These are phyloP conservation scores for Hyperopisus bebe DNA, from an alignment of 2,113 vertebrate genomes.

Conservation along the genomic window DNA sequence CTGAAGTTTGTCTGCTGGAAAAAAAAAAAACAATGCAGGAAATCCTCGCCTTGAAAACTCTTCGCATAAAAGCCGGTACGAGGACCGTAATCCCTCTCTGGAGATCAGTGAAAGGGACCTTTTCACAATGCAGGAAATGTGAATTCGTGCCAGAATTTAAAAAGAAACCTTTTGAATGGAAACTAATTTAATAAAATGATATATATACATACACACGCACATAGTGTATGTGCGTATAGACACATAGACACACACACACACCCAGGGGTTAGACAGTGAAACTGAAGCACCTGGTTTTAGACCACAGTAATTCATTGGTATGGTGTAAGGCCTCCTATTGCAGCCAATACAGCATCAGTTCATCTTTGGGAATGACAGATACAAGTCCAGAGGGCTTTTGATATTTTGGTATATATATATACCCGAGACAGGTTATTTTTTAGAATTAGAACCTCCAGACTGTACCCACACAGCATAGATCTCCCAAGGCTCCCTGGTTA, in stretches of 20 bases:
- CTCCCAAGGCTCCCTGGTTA: background rate
- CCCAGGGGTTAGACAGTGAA: background rate
- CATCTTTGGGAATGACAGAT: background rate
- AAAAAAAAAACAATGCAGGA: background rate
- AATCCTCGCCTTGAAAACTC: slow-evolving; percentile 7
- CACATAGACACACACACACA: background rate
- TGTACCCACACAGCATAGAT: background rate
- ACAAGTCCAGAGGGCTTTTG: background rate
- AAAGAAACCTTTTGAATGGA: background rate
- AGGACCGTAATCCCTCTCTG: background rate
- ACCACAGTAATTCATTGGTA: background rate
- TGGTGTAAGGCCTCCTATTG: background rate
- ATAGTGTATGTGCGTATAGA: too few relatives aligned
- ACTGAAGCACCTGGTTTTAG: background rate
- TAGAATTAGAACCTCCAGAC: too few relatives aligned
- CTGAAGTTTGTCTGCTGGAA: background rate
- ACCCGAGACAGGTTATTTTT: background rate
- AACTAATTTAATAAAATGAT: background rate
- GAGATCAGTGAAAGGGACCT: slow-evolving; percentile 4
- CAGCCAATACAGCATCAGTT: background rate
- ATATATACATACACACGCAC: too few relatives aligned
- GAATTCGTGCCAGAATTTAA: background rate
- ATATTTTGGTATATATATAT: background rate
- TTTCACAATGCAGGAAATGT: slow-evolving; percentile 4
- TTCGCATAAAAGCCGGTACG: background rate